Base-by-base conservation (phyloP, 2,888 invertebrate species). In the Lycophotia porphyrea region DNA sequence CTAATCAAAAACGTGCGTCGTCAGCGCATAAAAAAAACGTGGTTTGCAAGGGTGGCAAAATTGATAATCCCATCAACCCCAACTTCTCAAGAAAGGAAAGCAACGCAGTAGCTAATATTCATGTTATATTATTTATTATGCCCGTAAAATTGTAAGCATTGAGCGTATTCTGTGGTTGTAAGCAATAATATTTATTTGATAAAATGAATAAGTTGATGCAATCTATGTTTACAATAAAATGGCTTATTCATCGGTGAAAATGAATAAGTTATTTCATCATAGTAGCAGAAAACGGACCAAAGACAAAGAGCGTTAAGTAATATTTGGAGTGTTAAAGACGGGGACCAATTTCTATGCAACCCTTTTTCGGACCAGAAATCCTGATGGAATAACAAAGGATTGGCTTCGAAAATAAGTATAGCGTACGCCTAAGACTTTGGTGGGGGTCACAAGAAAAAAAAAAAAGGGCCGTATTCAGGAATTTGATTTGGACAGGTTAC, bases 181-280 rank as follows among this genome's bases (percentile, higher is more conserved):
- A 13, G 52, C 31, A 64, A 76, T 49, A 70, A 76, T 49, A 76
- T 70, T 69, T 79, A 78, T 34, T 27, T n/a, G 4, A 78, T 78
- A 15, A 42, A 42, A 42, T 72, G 31, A 68, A 36, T 73, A 52
- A 34, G 27, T 67, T 75, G 76, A 64, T 68, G 78, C 75, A 81
- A 81, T 68, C 27, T 55, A n/a, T 81, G 63, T 81, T 58, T 75
- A 64, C 47, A 64, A 55, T 34, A 66, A 27, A 34, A 49, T 49
- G 24, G 49, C 65, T n/a, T n/a, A 52, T 42, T 47, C n/a, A 64
- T 34, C 13, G 42, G 18, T 52, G 42, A 74, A 66, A 52, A 39
- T 34, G 3, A 49, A 64, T 74, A n/a, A 42, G n/a, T 31, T 44
- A 34, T 82, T 65, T 69, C 77, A 69, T 82, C 65, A 60, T 63